Evolutionary conservation across 2,113 vertebrate species (phyloP).

Genomic region (Glaucidium brasilianum): DNA sequence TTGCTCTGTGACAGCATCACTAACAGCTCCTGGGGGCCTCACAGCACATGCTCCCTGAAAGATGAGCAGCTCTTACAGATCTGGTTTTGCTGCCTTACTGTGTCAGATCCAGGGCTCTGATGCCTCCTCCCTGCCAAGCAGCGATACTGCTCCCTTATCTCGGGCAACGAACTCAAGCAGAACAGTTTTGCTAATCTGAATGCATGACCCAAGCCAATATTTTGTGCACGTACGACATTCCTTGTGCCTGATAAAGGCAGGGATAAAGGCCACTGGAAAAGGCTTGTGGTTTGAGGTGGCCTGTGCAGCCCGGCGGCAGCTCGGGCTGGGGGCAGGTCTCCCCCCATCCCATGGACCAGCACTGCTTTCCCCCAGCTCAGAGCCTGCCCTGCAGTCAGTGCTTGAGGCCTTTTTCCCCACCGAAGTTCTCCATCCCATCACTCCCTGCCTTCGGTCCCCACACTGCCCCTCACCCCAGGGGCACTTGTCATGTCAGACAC

Average conservation of each 20-base stretch:
- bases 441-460: not conserved
- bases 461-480: not conserved
- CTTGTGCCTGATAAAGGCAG: not conserved
- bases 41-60: not conserved
- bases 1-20: not conserved
- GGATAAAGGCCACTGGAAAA: not conserved
- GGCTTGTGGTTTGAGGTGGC: not conserved
- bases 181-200: not conserved
- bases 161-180: fast-evolving
- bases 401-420: not conserved
- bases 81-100: not conserved
- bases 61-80: not conserved
- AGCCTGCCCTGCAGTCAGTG: fast-evolving
- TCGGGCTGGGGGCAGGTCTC: not conserved
- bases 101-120: not conserved
- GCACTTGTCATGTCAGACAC: not conserved
- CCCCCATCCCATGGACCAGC: not conserved
- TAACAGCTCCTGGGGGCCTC: not conserved
- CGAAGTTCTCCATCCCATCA: not conserved
- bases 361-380: fast-evolving
- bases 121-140: not conserved
- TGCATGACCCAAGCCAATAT: not conserved
- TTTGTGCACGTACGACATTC: not conserved
- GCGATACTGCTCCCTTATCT: not conserved
- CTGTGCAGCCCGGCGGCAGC: not conserved